Percentiles rank a stretch among this genome's conserved stretches.
Conservation (phyloP, 2,113 vertebrate species). For the Enhydra lutris region DNA sequence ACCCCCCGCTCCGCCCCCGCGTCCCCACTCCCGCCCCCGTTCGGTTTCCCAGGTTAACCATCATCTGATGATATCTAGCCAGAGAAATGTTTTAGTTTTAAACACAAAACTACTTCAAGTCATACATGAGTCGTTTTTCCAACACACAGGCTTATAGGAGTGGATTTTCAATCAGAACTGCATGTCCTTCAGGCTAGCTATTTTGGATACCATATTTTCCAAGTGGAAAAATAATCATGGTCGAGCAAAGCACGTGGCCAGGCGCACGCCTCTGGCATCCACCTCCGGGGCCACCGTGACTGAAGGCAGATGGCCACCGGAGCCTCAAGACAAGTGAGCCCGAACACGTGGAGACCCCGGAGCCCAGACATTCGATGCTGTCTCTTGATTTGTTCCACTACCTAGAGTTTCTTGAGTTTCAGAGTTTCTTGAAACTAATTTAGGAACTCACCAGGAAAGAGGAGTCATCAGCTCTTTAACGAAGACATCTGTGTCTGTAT, state of each 20-base stretch:
- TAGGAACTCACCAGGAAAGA: not conserved
- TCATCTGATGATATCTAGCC: not conserved
- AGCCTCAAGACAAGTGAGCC: not conserved
- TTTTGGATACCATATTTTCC: not conserved
- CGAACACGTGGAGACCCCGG: not conserved
- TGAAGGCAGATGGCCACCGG: not conserved
- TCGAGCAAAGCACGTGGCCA: not conserved
- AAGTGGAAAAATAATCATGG: not conserved
- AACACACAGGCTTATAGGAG: not conserved
- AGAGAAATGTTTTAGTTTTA: slow-evolving; percentile 3
- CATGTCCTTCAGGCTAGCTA: not conserved
- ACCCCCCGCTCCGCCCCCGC: too few species aligned
- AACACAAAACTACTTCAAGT: slow-evolving; percentile 39
- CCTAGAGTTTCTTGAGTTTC: too few species aligned
- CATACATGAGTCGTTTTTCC: slow-evolving; percentile 26
- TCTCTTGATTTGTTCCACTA: slow-evolving; percentile 49
- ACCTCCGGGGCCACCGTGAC: not conserved
- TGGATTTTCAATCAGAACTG: slow-evolving; percentile 28
- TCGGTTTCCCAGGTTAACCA: not conserved
- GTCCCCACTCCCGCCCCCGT: not conserved
- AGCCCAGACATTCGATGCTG: not conserved
- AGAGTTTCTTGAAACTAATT: slow-evolving; percentile 27
- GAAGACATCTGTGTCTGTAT: not conserved
- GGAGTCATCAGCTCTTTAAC: not conserved
- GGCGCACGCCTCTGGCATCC: not conserved